These are phyloP conservation scores for Marcusenius ussheri DNA, from an alignment of 2,113 vertebrate species.

Conservation along the genomic window DNA sequence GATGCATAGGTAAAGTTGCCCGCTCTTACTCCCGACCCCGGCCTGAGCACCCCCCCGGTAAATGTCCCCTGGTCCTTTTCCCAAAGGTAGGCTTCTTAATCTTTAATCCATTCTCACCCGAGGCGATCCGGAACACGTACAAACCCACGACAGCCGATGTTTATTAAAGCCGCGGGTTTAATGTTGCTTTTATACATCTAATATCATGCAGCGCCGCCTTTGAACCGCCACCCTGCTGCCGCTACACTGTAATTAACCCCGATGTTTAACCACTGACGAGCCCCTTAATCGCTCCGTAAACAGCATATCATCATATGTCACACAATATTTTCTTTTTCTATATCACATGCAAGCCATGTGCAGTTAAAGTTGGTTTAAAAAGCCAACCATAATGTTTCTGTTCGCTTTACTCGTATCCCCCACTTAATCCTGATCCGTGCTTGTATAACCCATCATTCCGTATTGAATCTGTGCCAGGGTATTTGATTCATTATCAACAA, in stretches of 20 bases:
- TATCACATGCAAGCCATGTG: neutral
- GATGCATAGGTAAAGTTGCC: too few relatives aligned
- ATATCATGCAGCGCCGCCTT: neutral
- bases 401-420: neutral
- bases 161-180: neutral
- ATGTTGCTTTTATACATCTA: neutral
- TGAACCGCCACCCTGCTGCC: neutral
- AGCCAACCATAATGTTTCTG: neutral
- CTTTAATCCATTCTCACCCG: neutral
- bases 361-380: neutral
- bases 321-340: neutral
- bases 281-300: neutral
- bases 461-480: neutral
- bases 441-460: neutral
- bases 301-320: neutral
- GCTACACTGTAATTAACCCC: neutral
- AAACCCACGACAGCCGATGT: neutral
- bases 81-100: neutral
- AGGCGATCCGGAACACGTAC: neutral
- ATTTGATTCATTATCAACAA: neutral
- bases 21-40: neutral
- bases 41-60: neutral
- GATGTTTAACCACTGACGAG: neutral
- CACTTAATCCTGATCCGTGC: neutral
- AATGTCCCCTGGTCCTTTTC: neutral